Percentiles rank a stretch among this genome's conserved stretches.
Evolutionary conservation across 2,113 vertebrate species (phyloP).

Genomic region (Laticauda colubrina): DNA sequence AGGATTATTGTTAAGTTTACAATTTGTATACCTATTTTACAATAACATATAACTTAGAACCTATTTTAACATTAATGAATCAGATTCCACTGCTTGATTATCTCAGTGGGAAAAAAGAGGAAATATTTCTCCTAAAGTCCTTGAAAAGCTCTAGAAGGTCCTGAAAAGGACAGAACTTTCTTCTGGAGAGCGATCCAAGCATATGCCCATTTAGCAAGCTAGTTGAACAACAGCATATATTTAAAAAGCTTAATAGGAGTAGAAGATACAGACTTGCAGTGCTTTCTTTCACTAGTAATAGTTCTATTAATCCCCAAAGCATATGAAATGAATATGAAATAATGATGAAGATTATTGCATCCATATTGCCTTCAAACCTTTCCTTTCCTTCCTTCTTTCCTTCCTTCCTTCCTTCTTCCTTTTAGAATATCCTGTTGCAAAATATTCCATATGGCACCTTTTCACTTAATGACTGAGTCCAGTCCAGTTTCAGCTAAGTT

Average conservation of each 20-base stretch:
- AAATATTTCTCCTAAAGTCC: background rate
- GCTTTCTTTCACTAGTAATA: conserved; percentile 32
- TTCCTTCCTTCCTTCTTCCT: conserved; percentile 16
- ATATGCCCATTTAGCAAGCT: conserved; percentile 30
- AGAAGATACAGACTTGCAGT: conserved; percentile 13
- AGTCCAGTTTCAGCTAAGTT: conserved; percentile 32
- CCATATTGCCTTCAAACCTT: conserved; percentile 38
- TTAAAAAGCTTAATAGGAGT: conserved; percentile 7
- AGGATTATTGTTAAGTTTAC: background rate
- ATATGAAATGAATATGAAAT: conserved; percentile 39
- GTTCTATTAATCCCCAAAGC: conserved; percentile 53
- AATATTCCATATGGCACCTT: conserved; percentile 9
- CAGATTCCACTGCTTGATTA: background rate
- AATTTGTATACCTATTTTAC: background rate
- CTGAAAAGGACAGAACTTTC: conserved; percentile 51
- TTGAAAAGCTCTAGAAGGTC: background rate
- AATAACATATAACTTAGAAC: background rate
- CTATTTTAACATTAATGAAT: background rate
- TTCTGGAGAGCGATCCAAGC: conserved; percentile 34
- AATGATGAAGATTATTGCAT: conserved; percentile 55
- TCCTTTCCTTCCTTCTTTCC: conserved; percentile 18
- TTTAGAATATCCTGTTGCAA: conserved; percentile 34
- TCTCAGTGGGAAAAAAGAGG: background rate
- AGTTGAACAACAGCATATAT: conserved; percentile 39
- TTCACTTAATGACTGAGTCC: conserved; percentile 26